Base-by-base conservation (phyloP, 2,888 invertebrate genomes). In the Cosmia pyralina region DNA sequence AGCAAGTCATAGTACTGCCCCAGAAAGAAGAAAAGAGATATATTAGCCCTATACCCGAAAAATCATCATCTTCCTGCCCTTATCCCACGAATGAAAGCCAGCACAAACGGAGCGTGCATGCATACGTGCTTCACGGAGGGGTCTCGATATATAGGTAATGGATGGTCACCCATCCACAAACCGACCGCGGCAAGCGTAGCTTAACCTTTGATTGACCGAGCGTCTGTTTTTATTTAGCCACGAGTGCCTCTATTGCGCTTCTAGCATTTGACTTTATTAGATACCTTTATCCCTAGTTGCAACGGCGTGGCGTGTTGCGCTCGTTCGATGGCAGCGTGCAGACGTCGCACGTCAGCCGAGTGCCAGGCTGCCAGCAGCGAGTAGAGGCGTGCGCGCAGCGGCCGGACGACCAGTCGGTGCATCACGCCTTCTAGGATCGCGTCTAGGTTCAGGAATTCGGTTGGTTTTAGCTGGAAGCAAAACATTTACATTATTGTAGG, bases 401-500 rank as follows among this genome's bases (percentile, higher is more conserved):
- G 99, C 69, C 98, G 96, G 52, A 99, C 98, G 44, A 99, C 98
- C 86, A 99, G 96, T 85, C 98, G 97, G 94, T 99, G 99, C 97
- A 99, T 98, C 79, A 99, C 99, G 76, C 98, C 98, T 94, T 99
- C 99, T 87, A 99, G 95, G 86, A 99, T 99, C 71, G 99, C 98
- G 92, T 99, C 99, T 92, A 99, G 96, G 96, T 99, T 99, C 88
- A 99, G 97, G 92, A 99, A 99, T 93, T 99, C 99, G 78, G 98
- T 98, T 4, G 98, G 96, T 91, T 98, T 98, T 73, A 99, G 96
- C 96, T 98, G 96, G 8, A 57, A 50, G 38, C 64, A 8, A 0
- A 52, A 50, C 48, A 17, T 19, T 10, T 0, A 17, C 1, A 34
- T 53, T 64, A 4, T 17, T 22, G 38, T 17, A 28, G 28, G 28